phyloP scores from a whole-genome alignment of 2,113 vertebrate genomes.

The Phyllostomus discolor region DNA sequence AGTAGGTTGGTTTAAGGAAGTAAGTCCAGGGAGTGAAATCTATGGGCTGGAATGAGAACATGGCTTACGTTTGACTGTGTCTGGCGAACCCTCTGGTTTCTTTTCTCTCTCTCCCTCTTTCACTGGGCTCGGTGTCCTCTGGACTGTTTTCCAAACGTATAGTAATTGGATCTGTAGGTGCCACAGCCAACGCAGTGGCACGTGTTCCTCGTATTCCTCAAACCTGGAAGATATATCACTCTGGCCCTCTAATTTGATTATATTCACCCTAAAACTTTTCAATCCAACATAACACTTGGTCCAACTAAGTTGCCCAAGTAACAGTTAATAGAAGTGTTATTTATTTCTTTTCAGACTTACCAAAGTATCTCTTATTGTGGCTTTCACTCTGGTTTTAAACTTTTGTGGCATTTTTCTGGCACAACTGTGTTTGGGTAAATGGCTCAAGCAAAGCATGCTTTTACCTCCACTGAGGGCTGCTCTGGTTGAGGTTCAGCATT shows the following conservation, averaged over 20 bases:
- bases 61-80: not conserved
- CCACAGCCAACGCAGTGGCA: not conserved
- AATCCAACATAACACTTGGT: not conserved
- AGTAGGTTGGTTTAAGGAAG: not conserved
- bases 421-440: constrained; percentile 43
- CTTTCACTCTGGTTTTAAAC: constrained; percentile 56
- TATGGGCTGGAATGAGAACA: not conserved
- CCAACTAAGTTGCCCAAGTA: not conserved
- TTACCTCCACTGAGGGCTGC: constrained; percentile 51
- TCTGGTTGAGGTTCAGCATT: constrained; percentile 53
- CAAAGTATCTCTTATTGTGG: constrained; percentile 43
- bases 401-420: constrained; percentile 48
- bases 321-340: constrained; percentile 46
- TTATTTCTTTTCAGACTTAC: constrained; percentile 54
- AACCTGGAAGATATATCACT: not conserved
- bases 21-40: not conserved
- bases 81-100: not conserved
- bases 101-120: constrained; percentile 9
- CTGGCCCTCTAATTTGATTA: constrained; percentile 1
- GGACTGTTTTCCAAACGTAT: not conserved
- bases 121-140: not conserved
- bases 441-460: constrained; percentile 57
- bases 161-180: not conserved
- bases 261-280: not conserved
- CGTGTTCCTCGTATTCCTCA: not conserved